These are phyloP conservation scores for Ellobius talpinus DNA, from an alignment of 2,113 vertebrate genomes.

Conservation along the genomic window DNA sequence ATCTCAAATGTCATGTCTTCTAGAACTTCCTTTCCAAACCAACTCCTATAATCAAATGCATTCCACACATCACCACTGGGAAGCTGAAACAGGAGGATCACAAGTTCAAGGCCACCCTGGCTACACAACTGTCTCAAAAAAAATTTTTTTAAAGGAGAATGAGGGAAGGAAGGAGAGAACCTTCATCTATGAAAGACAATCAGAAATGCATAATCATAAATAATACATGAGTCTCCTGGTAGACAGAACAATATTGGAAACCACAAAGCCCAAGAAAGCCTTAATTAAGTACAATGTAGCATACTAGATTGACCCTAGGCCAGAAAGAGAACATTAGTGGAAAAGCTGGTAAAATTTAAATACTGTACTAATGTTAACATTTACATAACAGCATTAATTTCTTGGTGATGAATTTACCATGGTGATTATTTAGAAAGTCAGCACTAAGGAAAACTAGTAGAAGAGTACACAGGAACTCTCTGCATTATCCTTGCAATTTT, in stretches of 20 bases:
- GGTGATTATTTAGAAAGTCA: not conserved
- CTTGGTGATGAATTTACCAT: not conserved
- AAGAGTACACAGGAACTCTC: not conserved
- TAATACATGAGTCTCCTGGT: slow-evolving; percentile 24
- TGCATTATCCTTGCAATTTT: not conserved
- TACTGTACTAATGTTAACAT: not conserved
- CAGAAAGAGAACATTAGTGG: not conserved
- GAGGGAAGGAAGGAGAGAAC: not conserved
- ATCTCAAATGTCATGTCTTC: not conserved
- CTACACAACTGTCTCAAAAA: not conserved
- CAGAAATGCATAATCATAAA: slow-evolving; percentile 28
- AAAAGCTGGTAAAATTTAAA: slow-evolving; percentile 49
- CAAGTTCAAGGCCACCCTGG: not conserved
- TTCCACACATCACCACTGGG: not conserved
- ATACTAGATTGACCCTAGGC: not conserved
- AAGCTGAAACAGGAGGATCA: not conserved
- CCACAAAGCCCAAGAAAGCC: slow-evolving; percentile 16
- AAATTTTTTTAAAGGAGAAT: not conserved
- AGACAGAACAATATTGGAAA: not conserved
- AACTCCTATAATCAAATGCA: slow-evolving; percentile 10
- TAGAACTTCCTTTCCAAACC: not conserved
- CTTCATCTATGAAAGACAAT: not conserved
- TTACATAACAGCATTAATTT: slow-evolving; percentile 25
- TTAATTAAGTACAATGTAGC: not conserved
- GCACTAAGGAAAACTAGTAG: slow-evolving; percentile 3